Conservation (phyloP, 2,888 invertebrate genomes). For the Synanthedon myopaeformis region DNA sequence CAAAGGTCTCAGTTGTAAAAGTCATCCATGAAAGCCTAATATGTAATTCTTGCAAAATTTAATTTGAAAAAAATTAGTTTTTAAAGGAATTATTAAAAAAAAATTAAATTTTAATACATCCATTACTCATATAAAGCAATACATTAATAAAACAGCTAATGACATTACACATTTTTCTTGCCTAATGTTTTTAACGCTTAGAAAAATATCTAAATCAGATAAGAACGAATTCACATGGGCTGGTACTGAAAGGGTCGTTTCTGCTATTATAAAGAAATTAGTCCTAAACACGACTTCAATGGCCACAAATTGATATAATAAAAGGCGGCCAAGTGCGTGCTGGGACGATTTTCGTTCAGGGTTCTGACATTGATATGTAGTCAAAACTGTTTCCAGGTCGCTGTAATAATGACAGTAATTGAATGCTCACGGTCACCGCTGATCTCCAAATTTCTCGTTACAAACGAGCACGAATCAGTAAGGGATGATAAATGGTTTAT, state of each 20-base stretch:
- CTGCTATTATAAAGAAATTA: slow-evolving; percentile 69
- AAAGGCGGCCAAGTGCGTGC: slow-evolving; percentile 48
- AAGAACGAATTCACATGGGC: slow-evolving; percentile 44
- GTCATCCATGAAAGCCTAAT: no score
- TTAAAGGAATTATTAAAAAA: no score
- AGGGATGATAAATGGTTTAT: no score
- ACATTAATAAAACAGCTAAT: no score
- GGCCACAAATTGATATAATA: slow-evolving; percentile 70
- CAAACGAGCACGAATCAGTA: not conserved
- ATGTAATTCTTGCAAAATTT: no score
- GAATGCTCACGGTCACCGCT: not conserved
- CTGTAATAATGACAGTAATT: not conserved
- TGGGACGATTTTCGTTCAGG: slow-evolving; percentile 8
- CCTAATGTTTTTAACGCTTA: slow-evolving; percentile 34
- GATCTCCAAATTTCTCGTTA: not conserved
- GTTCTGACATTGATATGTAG: not conserved
- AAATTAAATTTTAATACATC: no score
- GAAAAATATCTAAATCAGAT: slow-evolving; percentile 38
- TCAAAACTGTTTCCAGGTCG: not conserved
- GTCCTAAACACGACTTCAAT: slow-evolving; percentile 62
- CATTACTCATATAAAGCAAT: no score
- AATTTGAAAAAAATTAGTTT: no score
- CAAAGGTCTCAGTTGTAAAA: no score
- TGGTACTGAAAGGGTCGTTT: slow-evolving; percentile 40
- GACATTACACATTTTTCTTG: slow-evolving; percentile 28